phyloP scores from a whole-genome alignment of 2,888 invertebrate species.

The Leptothorax acervorum region DNA sequence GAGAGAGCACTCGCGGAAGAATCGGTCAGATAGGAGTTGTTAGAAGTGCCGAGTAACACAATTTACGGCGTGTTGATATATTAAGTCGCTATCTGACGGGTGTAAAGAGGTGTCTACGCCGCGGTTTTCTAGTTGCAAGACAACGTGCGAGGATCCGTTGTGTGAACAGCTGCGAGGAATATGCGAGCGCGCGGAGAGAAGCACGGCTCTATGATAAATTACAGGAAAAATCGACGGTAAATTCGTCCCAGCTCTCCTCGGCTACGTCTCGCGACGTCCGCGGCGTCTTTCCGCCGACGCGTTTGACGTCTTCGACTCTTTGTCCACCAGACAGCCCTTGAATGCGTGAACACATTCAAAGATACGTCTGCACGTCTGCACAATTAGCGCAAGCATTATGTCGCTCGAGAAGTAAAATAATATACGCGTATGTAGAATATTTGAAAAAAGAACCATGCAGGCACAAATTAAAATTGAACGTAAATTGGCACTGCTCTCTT shows the following conservation, averaged over 20 bases:
- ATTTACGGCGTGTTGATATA: conserved; percentile 59
- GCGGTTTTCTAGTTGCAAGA: conserved; percentile 47
- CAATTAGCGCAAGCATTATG: background rate
- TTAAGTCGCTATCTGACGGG: conserved; percentile 59
- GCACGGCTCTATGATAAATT: conserved; percentile 45
- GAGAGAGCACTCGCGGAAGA: conserved; percentile 19
- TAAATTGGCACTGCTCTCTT: background rate
- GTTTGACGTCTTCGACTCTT: conserved; percentile 13
- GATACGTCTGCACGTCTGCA: background rate
- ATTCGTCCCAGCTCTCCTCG: conserved; percentile 30
- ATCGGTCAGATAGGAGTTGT: conserved; percentile 40
- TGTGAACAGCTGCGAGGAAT: conserved; percentile 73
- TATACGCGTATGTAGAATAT: background rate
- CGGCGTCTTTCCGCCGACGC: conserved; percentile 11
- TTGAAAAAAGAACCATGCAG: background rate
- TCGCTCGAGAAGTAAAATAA: background rate
- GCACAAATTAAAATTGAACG: background rate
- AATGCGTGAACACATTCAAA: background rate
- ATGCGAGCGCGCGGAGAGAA: conserved; percentile 43
- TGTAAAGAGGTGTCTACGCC: conserved; percentile 63
- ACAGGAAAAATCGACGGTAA: conserved; percentile 58
- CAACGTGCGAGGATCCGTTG: conserved; percentile 58
- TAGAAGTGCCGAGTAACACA: conserved; percentile 19
- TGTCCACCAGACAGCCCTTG: background rate
- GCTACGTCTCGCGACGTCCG: background rate